Conservation (phyloP, 2,113 vertebrate species). For the Aplodontia rufa region DNA sequence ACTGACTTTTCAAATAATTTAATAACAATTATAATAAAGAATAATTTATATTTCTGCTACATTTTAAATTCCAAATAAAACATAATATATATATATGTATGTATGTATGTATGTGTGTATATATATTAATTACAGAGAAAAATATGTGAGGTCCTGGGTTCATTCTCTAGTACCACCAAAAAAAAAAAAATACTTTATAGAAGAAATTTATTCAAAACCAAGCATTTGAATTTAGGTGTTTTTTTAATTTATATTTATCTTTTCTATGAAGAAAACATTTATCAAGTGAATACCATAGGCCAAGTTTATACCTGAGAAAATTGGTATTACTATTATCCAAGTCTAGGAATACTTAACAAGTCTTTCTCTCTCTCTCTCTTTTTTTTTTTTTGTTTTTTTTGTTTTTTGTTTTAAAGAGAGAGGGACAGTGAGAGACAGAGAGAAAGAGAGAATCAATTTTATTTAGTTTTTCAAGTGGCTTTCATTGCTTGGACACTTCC, state of each 20-base stretch:
- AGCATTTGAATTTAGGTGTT: background rate
- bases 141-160: background rate
- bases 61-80: constrained; percentile 58
- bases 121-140: background rate
- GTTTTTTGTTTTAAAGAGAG: no score
- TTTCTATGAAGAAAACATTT: constrained; percentile 16
- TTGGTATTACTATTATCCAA: background rate
- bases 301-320: background rate
- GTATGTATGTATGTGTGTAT: no score
- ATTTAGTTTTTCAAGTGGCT: no score
- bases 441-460: no score
- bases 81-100: no score
- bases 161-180: background rate
- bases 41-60: background rate
- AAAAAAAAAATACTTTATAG: background rate
- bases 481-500: no score
- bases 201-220: constrained; percentile 9
- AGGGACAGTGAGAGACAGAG: no score
- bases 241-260: background rate
- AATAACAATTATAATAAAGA: background rate
- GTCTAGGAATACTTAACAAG: background rate
- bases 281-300: constrained; percentile 25
- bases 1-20: background rate
- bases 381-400: no score
- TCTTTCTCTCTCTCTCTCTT: no score